phyloP scores from a whole-genome alignment of 1,140 invertebrate genomes.

The Macrobrachium nipponense region DNA sequence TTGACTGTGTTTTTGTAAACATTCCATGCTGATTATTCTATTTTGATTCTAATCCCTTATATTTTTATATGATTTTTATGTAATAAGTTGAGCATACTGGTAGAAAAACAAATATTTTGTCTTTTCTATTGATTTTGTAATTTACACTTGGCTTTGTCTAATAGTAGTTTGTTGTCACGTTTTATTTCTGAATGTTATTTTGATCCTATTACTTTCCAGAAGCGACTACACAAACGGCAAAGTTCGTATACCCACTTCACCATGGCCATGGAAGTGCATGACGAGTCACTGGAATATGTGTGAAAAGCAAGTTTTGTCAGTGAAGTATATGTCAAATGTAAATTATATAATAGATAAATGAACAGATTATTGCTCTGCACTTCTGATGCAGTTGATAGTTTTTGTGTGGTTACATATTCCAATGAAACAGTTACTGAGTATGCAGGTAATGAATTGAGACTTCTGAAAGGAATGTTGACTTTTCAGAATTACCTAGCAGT shows the following conservation, averaged over 20 bases:
- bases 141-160: background rate
- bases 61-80: too few species aligned
- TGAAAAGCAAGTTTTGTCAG: conserved; percentile 20
- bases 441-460: background rate
- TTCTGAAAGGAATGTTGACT: background rate
- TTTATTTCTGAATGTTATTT: background rate
- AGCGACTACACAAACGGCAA: conserved; percentile 54
- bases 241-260: conserved; percentile 57
- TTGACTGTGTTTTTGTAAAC: too few species aligned
- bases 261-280: conserved; percentile 58
- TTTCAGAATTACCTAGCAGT: background rate
- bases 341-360: background rate
- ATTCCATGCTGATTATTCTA: too few species aligned
- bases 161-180: background rate
- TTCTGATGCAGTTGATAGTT: background rate
- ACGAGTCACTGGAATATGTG: conserved; percentile 57
- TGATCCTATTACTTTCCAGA: conserved; percentile 50
- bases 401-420: too few species aligned
- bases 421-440: too few species aligned
- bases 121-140: background rate
- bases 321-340: background rate
- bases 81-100: too few species aligned
- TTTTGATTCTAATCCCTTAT: too few species aligned
- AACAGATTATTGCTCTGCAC: background rate
- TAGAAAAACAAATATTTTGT: background rate